phyloP scores from a whole-genome alignment of 2,113 vertebrate genomes.

The Egretta garzetta region DNA sequence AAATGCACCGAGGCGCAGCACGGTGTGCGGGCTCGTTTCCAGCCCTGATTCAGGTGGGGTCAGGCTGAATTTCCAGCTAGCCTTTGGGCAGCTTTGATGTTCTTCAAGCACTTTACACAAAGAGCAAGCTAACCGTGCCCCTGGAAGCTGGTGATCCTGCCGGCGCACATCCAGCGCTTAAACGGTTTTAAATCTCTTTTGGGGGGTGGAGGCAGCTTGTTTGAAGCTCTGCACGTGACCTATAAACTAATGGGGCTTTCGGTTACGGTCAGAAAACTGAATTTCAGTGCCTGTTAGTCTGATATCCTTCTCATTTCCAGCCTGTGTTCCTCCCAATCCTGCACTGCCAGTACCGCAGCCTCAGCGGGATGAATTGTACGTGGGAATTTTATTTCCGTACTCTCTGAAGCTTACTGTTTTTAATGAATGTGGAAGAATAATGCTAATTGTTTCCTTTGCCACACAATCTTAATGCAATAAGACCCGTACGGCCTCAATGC shows the following conservation, averaged over 20 bases:
- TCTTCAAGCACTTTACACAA: not conserved
- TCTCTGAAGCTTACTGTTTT: not conserved
- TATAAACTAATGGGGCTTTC: not conserved
- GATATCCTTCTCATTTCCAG: not conserved
- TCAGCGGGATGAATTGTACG: not conserved
- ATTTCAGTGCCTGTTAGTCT: not conserved
- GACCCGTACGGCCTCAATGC: not conserved
- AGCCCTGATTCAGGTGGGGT: not conserved
- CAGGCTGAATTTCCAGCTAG: not conserved
- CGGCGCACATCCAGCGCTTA: not conserved
- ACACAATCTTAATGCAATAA: not conserved
- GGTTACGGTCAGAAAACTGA: not conserved
- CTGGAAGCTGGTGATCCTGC: not conserved
- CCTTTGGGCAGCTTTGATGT: not conserved
- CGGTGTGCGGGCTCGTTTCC: fast-evolving
- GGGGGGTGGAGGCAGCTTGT: not conserved
- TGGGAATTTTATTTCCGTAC: not conserved
- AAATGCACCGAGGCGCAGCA: fast-evolving
- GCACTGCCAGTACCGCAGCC: not conserved
- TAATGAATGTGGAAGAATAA: not conserved
- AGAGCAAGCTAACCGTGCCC: not conserved
- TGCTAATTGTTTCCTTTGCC: not conserved
- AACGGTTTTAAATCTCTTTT: not conserved
- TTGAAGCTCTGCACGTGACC: not conserved
- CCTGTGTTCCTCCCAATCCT: not conserved